Evolutionary conservation across 2,888 invertebrate species (phyloP).

Genomic region (Cerastoderma edule): DNA sequence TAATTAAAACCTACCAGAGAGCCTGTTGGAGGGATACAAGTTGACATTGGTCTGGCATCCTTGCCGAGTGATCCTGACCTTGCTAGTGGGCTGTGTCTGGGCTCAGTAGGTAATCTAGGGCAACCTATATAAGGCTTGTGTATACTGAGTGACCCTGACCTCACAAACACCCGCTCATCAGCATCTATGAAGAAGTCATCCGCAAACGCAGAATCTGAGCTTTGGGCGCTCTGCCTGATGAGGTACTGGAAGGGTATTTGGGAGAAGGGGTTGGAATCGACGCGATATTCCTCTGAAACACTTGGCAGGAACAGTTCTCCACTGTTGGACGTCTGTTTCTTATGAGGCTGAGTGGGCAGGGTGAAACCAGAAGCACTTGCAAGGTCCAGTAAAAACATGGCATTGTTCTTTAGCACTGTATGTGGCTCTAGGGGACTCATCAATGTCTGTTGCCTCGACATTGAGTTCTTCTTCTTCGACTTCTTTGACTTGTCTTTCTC

Average conservation of each 20-base stretch:
- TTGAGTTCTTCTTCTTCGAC: constrained; percentile 74
- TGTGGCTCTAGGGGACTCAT: constrained; percentile 86
- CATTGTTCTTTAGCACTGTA: constrained; percentile 94
- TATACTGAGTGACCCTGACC: constrained; percentile 78
- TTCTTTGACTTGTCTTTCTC: constrained; percentile 83
- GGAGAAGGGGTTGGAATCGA: constrained; percentile 79
- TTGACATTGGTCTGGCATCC: constrained; percentile 73
- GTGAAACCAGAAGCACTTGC: constrained; percentile 89
- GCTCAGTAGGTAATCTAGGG: constrained; percentile 79
- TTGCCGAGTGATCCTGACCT: constrained; percentile 79
- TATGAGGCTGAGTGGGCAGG: constrained; percentile 74
- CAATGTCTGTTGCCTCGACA: constrained; percentile 75
- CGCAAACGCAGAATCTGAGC: constrained; percentile 82
- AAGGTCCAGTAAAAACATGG: constrained; percentile 95
- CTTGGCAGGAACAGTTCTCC: constrained; percentile 78
- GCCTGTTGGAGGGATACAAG: constrained; percentile 71
- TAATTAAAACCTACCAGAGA: constrained; percentile 69
- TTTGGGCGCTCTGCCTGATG: constrained; percentile 76
- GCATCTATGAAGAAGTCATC: constrained; percentile 81
- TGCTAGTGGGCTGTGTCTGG: constrained; percentile 77
- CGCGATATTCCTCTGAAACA: constrained; percentile 77
- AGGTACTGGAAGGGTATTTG: constrained; percentile 80
- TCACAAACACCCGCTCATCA: constrained; percentile 77
- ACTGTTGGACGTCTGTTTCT: constrained; percentile 59
- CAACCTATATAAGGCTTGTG: constrained; percentile 64